Evolutionary conservation across 2,113 vertebrate species (phyloP).

Genomic region (Aplodontia rufa): DNA sequence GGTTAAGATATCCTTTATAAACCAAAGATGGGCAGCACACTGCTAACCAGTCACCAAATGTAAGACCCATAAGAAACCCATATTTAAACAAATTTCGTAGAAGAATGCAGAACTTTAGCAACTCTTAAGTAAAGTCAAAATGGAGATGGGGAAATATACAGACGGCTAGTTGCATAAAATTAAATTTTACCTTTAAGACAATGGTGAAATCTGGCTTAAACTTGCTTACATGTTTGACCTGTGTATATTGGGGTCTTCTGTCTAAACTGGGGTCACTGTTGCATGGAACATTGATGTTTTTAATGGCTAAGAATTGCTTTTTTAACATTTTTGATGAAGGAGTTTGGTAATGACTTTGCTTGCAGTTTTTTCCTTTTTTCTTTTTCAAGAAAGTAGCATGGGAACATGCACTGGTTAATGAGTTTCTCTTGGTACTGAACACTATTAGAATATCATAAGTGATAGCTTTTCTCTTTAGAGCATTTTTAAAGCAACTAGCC

Average conservation of each 20-base stretch:
- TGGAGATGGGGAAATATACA: conserved; percentile 89
- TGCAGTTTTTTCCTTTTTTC: conserved; percentile 68
- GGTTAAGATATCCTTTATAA: conserved; percentile 88
- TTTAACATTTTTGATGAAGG: conserved; percentile 84
- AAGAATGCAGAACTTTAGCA: conserved; percentile 82
- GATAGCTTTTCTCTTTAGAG: conserved; percentile 85
- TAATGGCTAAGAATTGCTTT: conserved; percentile 83
- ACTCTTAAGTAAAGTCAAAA: conserved; percentile 89
- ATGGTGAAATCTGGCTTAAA: conserved; percentile 85
- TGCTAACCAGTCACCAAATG: conserved; percentile 91
- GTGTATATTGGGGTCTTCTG: conserved; percentile 85
- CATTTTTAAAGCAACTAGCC: conserved; percentile 86
- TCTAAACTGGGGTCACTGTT: conserved; percentile 88
- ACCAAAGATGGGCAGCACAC: conserved; percentile 93
- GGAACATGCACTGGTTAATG: conserved; percentile 81
- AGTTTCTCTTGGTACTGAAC: conserved; percentile 79
- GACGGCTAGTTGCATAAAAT: conserved; percentile 89
- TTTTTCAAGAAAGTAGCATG: conserved; percentile 72
- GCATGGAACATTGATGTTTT: conserved; percentile 83
- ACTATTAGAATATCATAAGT: conserved; percentile 78
- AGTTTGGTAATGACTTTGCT: conserved; percentile 82
- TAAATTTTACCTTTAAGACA: conserved; percentile 84
- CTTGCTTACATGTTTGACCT: conserved; percentile 84
- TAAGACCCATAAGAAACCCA: conserved; percentile 84
- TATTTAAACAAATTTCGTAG: conserved; percentile 72